Percentiles rank a stretch among this genome's conserved stretches.
These are phyloP conservation scores for Eustalomyia histrio DNA, from an alignment of 2,888 invertebrate genomes.

Conservation along the genomic window DNA sequence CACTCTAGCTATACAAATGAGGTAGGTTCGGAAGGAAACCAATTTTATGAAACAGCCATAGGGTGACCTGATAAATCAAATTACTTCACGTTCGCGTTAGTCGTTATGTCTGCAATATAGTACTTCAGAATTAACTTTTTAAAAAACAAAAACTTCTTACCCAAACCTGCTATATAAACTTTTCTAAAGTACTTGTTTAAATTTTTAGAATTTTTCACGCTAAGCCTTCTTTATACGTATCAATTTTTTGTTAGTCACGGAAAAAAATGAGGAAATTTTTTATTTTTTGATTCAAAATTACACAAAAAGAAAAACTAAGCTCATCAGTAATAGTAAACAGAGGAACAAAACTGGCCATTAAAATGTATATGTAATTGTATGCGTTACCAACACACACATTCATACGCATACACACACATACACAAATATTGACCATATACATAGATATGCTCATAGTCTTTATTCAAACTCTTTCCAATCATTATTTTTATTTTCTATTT, in stretches of 20 bases:
- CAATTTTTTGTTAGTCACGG: slow-evolving; percentile 1
- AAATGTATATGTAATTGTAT: background rate
- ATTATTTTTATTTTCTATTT: slow-evolving; percentile 31
- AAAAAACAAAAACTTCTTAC: background rate
- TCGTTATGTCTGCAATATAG: too few species aligned
- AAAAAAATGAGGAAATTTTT: background rate
- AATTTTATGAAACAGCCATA: too few species aligned
- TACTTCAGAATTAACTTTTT: background rate
- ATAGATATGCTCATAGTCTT: slow-evolving; percentile 17
- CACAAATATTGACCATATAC: too few species aligned
- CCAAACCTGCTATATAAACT: too few species aligned
- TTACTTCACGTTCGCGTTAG: too few species aligned
- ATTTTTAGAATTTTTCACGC: slow-evolving; percentile 14
- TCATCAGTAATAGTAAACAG: slow-evolving; percentile 27
- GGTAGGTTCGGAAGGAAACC: too few species aligned
- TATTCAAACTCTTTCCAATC: slow-evolving; percentile 39
- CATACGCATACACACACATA: too few species aligned
- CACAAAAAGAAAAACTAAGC: slow-evolving; percentile 23
- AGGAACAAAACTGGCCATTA: slow-evolving; percentile 48
- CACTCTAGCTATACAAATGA: too few species aligned
- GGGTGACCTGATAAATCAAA: too few species aligned
- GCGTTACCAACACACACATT: background rate
- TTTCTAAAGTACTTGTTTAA: slow-evolving; percentile 5
- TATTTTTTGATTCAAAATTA: background rate
- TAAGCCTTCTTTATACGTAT: slow-evolving; percentile 16